A percentile compares a stretch with the other conserved stretches of the same genome.
Evolutionary conservation across 2,888 invertebrate species (phyloP).

Genomic region (Tetragnatha montana): DNA sequence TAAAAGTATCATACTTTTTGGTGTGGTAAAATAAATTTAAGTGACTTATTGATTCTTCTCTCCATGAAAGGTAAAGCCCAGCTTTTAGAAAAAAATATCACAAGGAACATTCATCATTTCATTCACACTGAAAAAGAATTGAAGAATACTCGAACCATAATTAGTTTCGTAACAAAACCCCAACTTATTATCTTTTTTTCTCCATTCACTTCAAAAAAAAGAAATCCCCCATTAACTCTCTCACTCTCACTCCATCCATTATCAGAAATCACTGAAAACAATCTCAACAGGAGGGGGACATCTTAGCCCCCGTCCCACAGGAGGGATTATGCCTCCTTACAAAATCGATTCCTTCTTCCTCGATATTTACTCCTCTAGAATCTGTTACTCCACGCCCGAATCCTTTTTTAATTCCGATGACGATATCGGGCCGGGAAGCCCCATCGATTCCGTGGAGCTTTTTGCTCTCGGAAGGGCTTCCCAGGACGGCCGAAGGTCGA

Average conservation of each 20-base stretch:
- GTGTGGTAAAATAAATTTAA: no score
- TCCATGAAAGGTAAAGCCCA: no score
- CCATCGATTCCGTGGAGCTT: conserved; percentile 34
- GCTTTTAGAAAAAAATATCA: no score
- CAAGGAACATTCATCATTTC: no score
- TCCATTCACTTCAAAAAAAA: background rate
- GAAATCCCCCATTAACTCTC: background rate
- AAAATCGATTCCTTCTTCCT: background rate
- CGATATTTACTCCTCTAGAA: background rate
- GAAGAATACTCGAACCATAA: no score
- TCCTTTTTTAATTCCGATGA: background rate
- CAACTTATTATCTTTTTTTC: background rate
- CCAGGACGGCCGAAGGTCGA: conserved; percentile 37
- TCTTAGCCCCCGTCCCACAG: background rate
- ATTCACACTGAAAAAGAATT: no score
- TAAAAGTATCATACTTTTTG: no score
- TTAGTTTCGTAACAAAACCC: no score
- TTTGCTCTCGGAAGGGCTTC: conserved; percentile 22
- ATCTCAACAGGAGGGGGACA: background rate
- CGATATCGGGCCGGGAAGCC: conserved; percentile 2
- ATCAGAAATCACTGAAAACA: background rate
- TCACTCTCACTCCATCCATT: background rate
- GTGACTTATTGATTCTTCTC: no score
- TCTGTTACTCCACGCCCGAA: background rate
- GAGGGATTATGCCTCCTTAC: background rate